A percentile compares a stretch with the other conserved stretches of the same genome.
Conservation (phyloP, 2,888 invertebrate genomes). For the Drosophila fungiperda region DNA sequence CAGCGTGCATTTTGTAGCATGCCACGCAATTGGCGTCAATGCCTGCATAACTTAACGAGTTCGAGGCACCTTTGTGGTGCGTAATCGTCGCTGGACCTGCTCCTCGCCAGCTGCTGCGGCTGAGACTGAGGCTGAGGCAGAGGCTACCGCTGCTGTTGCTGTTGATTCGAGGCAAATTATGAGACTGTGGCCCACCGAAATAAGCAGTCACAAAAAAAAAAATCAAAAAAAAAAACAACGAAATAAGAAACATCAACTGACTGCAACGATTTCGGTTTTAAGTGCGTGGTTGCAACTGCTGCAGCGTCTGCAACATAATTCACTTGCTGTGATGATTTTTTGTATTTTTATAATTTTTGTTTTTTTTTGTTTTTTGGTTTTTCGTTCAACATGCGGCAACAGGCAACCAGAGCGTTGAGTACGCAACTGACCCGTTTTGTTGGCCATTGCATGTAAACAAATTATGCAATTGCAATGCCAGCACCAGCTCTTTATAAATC, state of each 20-base stretch:
- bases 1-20: conserved; percentile 62
- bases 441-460: conserved; percentile 73
- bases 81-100: conserved; percentile 57
- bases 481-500: conserved; percentile 49
- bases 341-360: neutral
- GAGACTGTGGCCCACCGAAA: conserved; percentile 55
- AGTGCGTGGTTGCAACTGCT: conserved; percentile 50
- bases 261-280: conserved; percentile 54
- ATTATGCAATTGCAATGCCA: conserved; percentile 76
- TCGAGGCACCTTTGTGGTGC: conserved; percentile 52
- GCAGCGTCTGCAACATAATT: conserved; percentile 64
- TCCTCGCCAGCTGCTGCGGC: conserved; percentile 3
- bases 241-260: conserved; percentile 48
- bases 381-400: conserved; percentile 55
- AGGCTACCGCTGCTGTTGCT: conserved; percentile 9
- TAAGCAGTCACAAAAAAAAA: conserved; percentile 15
- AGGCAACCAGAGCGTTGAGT: conserved; percentile 44
- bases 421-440: conserved; percentile 76
- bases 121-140: neutral
- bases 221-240: conserved; percentile 16
- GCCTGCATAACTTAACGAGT: conserved; percentile 74
- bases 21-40: conserved; percentile 68
- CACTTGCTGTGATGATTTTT: conserved; percentile 64
- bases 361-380: conserved; percentile 20
- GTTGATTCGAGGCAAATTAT: conserved; percentile 55